Evolutionary conservation across 2,888 invertebrate species (phyloP), one percentile per base, ranked within the genome.

Genomic region (Amphipoea oculea): DNA sequence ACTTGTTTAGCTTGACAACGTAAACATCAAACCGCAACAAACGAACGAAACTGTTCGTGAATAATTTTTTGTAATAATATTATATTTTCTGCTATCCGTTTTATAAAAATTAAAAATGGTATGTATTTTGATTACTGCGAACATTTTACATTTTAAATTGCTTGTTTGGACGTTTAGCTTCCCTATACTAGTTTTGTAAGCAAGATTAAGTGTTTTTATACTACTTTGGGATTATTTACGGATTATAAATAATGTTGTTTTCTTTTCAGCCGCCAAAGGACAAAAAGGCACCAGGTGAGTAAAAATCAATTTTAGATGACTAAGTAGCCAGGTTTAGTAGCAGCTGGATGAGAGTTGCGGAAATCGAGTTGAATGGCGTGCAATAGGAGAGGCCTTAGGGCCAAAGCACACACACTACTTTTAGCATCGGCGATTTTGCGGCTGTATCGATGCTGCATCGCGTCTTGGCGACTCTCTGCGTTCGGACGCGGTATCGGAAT

Each of bases 201-300:
- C 23, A 36, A 7, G 2, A 1, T 17, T 36, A 54, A 5, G 20
- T 17, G 12, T 23, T 57, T 57, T 23, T 1, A 14, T 23, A 11
- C 40, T 40, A 48, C 40, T 40, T 9, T 69, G 9, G 23, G 12
- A 17, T 42, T 45, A 17, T 23, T 40, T n/a, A 51, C 14, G 12
- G 1, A 23, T 73, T 73, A 48, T 40, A 14, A 48, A 67, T 3
- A 1, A n/a, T 62, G 4, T 65, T 66, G 9, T 29, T 54, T 69
- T n/a, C 4, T 73, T 94, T 95, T 89, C 90, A 96, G 96, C 92
- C 96, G 14, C 96, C 96, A 85, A 81, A 81, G 29, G 80, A 82
- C 0, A 96, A 96, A 84, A 96, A 96, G 79, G 92, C 96, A 20
- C 93, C 95, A 90, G 95, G 96, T 96, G 92, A 69, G 82, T 67